Evolutionary conservation across 1,140 invertebrate genomes (phyloP), one percentile per base, ranked within the genome.

Genomic region (Rhyacophila brunnea): DNA sequence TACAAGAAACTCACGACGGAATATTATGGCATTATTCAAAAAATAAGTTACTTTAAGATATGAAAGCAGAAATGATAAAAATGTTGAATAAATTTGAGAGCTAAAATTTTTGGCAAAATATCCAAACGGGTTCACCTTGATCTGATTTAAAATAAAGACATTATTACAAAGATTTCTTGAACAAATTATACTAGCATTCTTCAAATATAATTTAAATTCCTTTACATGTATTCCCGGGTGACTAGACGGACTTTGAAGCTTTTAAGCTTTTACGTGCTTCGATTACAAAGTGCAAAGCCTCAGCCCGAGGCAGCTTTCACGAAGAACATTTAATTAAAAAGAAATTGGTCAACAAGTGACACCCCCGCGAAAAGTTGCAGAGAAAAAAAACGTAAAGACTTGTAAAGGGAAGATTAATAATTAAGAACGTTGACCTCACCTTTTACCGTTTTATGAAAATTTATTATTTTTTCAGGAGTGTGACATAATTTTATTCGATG

Each of bases 301-400:
- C 52, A 28, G 13, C 50, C 35, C 38, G 35, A 28, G 28, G 17
- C 44, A 28, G 45, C 15, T 36, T 56, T 48, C 19, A 19, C 45
- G 45, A 28, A 19, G 45, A 56, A 56, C 47, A 56, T 56, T 56
- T 56, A 56, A 56, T 56, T 56, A 56, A 47, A 56, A 56, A 47
- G 7, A 48, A 48, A 48, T 48, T 48, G 23, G 46, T 48, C 46
- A 48, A 28, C 46, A 34, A 48, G 46, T 48, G 46, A 48, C 46
- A 48, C 15, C 46, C 46, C n/a, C 23, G 10, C n/a, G 10, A 34
- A 48, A 48, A 23, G 15, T 17, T 28, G 5, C 19, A 23, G 13
- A 28, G 11, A 32, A 34, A 48, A 19, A n/a, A 34, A 34, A 23
- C n/a, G 43, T 10, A n/a, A 11, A n/a, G 10, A 23, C 15, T 23